Evolutionary conservation across 2,797 vertebrate species (phyloP), one percentile per base, ranked within the genome.

Genomic region (Mormyrops boulengeri): DNA sequence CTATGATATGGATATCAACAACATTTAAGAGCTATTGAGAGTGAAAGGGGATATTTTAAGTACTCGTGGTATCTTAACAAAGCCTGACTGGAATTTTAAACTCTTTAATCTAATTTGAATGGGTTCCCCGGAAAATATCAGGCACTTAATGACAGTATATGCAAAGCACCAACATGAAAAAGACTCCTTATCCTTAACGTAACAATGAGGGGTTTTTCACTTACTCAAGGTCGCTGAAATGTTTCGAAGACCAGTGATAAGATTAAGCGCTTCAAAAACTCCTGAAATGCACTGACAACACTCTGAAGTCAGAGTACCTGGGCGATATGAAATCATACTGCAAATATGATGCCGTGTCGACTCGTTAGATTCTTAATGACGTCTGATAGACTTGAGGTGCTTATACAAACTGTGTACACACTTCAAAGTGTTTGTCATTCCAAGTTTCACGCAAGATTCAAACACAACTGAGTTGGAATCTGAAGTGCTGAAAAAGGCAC

Each of bases 11-110:
- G 55, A 88, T 69, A 88, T 88, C 57, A 88, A 34, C 44, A 52
- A 47, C 57, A 87, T 9, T 85, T 66, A 60, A 38, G 47, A 53
- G 44, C 57, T 86, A 89, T 86, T 87, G 60, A 87, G 57, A 69
- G 50, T 87, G 82, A 89, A 73, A 73, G 47, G 60, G 41, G 47
- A 69, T 89, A 89, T 89, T 89, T 89, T 87, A 85, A 89, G 84
- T 22, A 69, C 62, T 50, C 9, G 14, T 69, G 19, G 47, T 87
- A 53, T 87, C 85, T 89, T 89, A 87, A 77, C 84, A 87, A 87
- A 89, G 47, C 89, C 50, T 87, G 85, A 77, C 60, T 22, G 69
- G 62, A 62, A 77, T 38, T 17, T 50, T 38, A 53, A 69, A 55
- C 5, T 62, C 12, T 41, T 38, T 87, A 89, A 89, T 89, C 38